Evolutionary conservation across 2,113 vertebrate genomes (phyloP), one percentile per base, ranked within the genome.

Genomic region (Daphoenositta chrysoptera): DNA sequence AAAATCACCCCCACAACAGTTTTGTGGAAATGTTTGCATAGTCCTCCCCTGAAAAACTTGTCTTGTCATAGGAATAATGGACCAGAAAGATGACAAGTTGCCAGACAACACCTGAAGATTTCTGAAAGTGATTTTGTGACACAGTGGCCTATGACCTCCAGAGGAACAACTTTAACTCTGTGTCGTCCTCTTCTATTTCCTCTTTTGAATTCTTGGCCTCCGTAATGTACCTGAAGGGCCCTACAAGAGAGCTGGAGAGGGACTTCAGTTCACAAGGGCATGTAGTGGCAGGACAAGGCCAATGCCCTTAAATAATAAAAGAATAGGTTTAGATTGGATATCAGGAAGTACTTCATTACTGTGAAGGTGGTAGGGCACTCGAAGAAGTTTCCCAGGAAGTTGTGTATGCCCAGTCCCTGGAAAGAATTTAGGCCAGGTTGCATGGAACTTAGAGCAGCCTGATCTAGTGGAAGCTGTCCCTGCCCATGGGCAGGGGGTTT

Each of bases 1-100:
- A 31, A 69, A 40, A 15, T 0, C 3, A 24, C 3, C 3, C 40
- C 35, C 20, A 18, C 5, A 27, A 22, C 5, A 8, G 1, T 4
- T n/a, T 80, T 80, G 28, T 77, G 19, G 2, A 65, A 94, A 69
- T 50, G 2, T 63, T 87, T 81, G 7, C 9, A 23, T n/a, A 65
- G 9, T 78, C 10, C 13, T 77, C 3, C 33, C 11, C 39, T 28
- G 15, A 42, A 91, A 82, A 9, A 71, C 12, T 33, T 21, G 4
- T 75, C 27, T 68, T 71, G 4, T 53, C 27, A 16, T 40, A 5
- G 2, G 8, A 85, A 21, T 50, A 63, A 31, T 15, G 12, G 14
- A 63, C 19, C 18, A 63, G 47, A 82, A 81, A 71, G 13, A 56
- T 40, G 15, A n/a, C 10, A 75, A 23, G 10, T 58, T 82, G 28